These are phyloP conservation scores for Agrypnia vestita DNA, from an alignment of 1,140 invertebrate species.

Conservation along the genomic window DNA sequence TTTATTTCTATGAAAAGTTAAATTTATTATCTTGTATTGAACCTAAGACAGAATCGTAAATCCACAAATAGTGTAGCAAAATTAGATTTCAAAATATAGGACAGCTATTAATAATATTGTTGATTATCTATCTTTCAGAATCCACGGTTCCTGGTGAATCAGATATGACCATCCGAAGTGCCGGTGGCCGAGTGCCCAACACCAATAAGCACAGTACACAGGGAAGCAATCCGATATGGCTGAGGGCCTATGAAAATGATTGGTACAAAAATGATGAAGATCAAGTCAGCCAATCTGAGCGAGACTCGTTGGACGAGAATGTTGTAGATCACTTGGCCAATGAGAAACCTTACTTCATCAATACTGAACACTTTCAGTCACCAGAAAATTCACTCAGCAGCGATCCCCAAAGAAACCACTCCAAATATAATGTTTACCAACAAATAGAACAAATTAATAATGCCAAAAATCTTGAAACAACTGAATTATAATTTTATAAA, in stretches of 20 bases:
- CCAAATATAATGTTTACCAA: slow-evolving; percentile 79
- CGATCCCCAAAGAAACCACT: slow-evolving; percentile 72
- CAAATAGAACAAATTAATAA: slow-evolving; percentile 77
- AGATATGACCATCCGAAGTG: slow-evolving; percentile 80
- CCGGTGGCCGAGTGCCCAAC: slow-evolving; percentile 87
- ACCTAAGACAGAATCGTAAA: too few species aligned
- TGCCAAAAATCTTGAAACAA: slow-evolving; percentile 89
- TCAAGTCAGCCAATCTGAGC: slow-evolving; percentile 78
- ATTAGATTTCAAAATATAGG: background rate
- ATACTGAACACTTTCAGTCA: slow-evolving; percentile 71
- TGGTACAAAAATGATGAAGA: slow-evolving; percentile 94
- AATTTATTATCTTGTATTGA: too few species aligned
- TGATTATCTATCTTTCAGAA: slow-evolving; percentile 65
- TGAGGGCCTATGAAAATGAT: slow-evolving; percentile 94
- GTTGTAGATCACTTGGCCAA: slow-evolving; percentile 77
- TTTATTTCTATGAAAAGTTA: too few species aligned
- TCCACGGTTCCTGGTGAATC: slow-evolving; percentile 77
- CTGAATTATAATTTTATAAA: slow-evolving; percentile 77
- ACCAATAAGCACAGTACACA: slow-evolving; percentile 95
- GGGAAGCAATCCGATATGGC: slow-evolving; percentile 96
- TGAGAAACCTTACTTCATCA: slow-evolving; percentile 74
- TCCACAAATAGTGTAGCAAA: background rate
- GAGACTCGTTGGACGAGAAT: slow-evolving; percentile 92
- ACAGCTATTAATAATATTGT: too few species aligned
- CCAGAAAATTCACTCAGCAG: slow-evolving; percentile 69